Percentiles rank a stretch among this genome's conserved stretches.
Evolutionary conservation across 2,113 vertebrate species (phyloP).

Genomic region (Toxotes chatareus): DNA sequence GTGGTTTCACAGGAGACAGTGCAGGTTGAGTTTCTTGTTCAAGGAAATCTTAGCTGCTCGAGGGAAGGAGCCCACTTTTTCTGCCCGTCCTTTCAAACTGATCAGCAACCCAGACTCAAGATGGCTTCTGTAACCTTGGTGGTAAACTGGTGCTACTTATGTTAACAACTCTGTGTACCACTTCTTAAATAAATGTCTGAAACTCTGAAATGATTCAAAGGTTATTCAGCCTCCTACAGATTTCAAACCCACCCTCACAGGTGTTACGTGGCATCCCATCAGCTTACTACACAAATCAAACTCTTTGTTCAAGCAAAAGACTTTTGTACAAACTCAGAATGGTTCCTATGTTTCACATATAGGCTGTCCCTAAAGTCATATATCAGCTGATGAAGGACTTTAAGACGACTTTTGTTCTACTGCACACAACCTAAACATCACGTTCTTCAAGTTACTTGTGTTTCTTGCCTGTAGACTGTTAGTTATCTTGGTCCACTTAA

Average conservation of each 20-base stretch:
- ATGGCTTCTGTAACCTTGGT: background rate
- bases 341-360: background rate
- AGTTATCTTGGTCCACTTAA: conserved; percentile 1
- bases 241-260: conserved; percentile 7
- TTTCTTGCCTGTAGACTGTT: background rate
- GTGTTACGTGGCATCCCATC: background rate
- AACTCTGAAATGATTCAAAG: conserved; percentile 37
- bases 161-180: conserved; percentile 17
- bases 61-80: background rate
- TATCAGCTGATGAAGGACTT: background rate
- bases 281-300: background rate
- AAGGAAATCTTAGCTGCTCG: background rate
- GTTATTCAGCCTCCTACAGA: conserved; percentile 28
- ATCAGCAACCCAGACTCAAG: conserved; percentile 1
- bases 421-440: background rate
- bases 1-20: background rate
- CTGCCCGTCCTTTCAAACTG: too few species aligned
- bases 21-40: conserved; percentile 9
- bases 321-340: background rate
- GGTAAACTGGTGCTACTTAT: conserved; percentile 2
- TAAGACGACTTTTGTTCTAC: background rate
- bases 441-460: background rate
- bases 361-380: background rate
- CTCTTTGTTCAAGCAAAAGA: background rate
- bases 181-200: conserved; percentile 35